Evolutionary conservation across 2,888 invertebrate genomes (phyloP).

Genomic region (Agrotis segetum): DNA sequence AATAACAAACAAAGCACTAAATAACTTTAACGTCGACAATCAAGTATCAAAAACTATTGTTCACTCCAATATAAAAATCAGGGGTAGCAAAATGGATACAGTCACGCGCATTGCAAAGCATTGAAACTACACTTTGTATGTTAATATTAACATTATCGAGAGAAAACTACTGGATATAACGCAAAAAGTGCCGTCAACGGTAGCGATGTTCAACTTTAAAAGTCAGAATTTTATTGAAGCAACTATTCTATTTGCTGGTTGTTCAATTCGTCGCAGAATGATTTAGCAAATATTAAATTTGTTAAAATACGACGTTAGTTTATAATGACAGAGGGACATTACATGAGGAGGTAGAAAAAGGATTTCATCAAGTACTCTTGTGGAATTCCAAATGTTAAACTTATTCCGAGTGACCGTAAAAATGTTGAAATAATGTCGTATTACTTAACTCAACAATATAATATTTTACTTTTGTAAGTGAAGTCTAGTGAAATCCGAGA

Average conservation of each 20-base stretch:
- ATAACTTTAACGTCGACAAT: conserved; percentile 37
- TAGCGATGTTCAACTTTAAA: conserved; percentile 32
- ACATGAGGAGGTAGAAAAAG: conserved; percentile 3
- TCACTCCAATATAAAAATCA: conserved; percentile 46
- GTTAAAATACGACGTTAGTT: conserved; percentile 38
- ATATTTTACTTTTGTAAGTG: background rate
- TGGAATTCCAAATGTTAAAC: conserved; percentile 13
- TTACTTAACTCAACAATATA: background rate
- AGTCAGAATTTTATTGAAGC: conserved; percentile 48
- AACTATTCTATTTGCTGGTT: conserved; percentile 38
- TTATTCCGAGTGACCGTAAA: background rate
- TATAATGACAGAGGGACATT: background rate
- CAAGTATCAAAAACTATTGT: conserved; percentile 27
- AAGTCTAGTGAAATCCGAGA: background rate
- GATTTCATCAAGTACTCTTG: conserved; percentile 10
- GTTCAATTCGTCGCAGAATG: conserved; percentile 41
- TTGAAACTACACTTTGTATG: conserved; percentile 63
- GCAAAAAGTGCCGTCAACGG: conserved; percentile 44
- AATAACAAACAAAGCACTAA: conserved; percentile 43
- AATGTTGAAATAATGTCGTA: background rate
- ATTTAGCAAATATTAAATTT: conserved; percentile 29
- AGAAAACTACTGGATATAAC: conserved; percentile 51
- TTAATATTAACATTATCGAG: conserved; percentile 49
- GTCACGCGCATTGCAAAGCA: conserved; percentile 37
- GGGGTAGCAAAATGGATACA: conserved; percentile 43